Evolutionary conservation across 2,888 invertebrate species (phyloP), one percentile per base, ranked within the genome.

Genomic region (Odontothrips loti): DNA sequence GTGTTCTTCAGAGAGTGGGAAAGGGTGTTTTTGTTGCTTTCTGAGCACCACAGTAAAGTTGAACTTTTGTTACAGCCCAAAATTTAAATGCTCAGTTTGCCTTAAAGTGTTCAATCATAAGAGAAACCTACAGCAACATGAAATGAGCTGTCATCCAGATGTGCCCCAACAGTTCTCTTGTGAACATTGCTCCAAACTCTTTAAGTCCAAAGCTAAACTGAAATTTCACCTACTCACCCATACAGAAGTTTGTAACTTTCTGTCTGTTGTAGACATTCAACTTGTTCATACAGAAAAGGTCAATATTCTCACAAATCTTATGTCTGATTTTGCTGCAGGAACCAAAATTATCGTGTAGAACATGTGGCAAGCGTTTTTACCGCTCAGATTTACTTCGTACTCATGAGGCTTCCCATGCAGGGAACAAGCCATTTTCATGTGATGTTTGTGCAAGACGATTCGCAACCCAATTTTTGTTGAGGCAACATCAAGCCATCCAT

Each of bases 151-250:
- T 27, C 81, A 58, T n/a, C 79, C 80, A 20, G 80, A 78, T 1
- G 79, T 27, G 17, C 47, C 79, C 2, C 79, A 34, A 51, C 58
- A n/a, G 12, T 79, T 79, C 15, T 17, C 84, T 3, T 87, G 87
- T 82, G 84, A 85, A 29, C 82, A 86, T n/a, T 87, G 87, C 83
- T 86, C 86, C 82, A 87, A 87, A 82, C 86, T 84, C 51, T 87
- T 86, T 80, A 84, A 84, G 11, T 85, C 85, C 43, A 86, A 87
- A 82, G 85, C 83, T 43, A 86, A 86, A 82, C 84, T 88, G 47
- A 86, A 85, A 81, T 85, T 85, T 34, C 87, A 87, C 82, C 83
- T 87, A 82, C 83, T 84, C 9, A 84, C 85, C 4, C 87, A 87
- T 80, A 84, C 85, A 79, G 86, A 87, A 85, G 87, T 86, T 85